A percentile compares a stretch with the other conserved stretches of the same genome.
Conservation (phyloP, 2,113 vertebrate genomes). For the Pleuronectes platessa region DNA sequence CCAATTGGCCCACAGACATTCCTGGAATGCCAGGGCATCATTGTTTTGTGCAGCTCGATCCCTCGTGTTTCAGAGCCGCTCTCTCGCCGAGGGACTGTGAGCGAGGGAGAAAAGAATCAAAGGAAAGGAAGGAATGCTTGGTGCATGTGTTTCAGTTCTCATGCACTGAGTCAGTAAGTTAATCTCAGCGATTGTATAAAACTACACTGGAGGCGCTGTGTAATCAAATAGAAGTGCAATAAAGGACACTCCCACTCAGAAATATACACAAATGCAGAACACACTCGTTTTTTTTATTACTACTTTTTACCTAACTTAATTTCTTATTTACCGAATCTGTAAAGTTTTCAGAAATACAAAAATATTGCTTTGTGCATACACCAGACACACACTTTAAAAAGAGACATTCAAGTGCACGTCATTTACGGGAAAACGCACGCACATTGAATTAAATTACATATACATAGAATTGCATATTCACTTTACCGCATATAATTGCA, state of each 20-base stretch:
- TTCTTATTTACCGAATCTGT: background rate
- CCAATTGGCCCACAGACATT: conserved; percentile 71
- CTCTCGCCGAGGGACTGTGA: background rate
- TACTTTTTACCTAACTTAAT: background rate
- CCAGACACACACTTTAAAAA: background rate
- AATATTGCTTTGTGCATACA: no score
- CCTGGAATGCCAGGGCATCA: conserved; percentile 63
- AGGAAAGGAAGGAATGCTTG: background rate
- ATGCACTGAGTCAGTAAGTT: conserved; percentile 1
- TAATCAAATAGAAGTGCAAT: conserved; percentile 8
- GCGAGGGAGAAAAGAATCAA: conserved; percentile 2
- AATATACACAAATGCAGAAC: background rate
- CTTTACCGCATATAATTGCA: background rate
- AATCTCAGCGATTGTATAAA: conserved; percentile 7
- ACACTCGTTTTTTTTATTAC: background rate
- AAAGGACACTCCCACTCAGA: conserved; percentile 8
- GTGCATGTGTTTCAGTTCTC: conserved; percentile 16
- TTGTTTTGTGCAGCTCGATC: conserved; percentile 45
- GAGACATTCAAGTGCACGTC: background rate
- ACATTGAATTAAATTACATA: conserved; percentile 10
- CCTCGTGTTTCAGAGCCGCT: conserved; percentile 15
- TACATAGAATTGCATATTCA: conserved; percentile 13
- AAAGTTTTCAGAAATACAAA: background rate
- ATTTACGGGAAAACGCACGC: background rate
- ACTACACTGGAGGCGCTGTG: conserved; percentile 14